Percentiles rank a stretch among this genome's conserved stretches.
Conservation (phyloP, 2,113 vertebrate genomes). For the Pseudopodoces humilis region DNA sequence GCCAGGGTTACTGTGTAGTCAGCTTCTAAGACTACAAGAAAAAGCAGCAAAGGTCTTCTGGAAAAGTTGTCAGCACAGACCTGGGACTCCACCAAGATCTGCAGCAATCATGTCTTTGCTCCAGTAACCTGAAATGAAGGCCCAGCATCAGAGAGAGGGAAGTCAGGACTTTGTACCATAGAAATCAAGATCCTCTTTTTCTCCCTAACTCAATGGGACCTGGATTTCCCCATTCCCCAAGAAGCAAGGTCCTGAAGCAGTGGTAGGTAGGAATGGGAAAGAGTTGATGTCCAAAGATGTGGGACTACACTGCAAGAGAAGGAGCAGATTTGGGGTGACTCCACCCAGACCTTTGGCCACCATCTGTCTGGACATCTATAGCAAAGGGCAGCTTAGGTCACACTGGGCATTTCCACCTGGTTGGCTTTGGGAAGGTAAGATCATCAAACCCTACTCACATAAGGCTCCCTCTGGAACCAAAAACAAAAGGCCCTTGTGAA, state of each 20-base stretch:
- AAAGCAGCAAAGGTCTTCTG: not conserved
- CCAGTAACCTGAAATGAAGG: not conserved
- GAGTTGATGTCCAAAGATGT: not conserved
- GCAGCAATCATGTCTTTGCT: not conserved
- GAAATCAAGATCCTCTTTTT: not conserved
- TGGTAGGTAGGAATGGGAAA: not conserved
- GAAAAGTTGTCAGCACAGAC: not conserved
- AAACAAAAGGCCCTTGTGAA: not conserved
- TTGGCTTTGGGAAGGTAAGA: not conserved
- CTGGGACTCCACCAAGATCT: not conserved
- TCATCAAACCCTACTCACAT: not conserved
- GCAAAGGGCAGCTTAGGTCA: not conserved
- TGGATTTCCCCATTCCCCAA: not conserved
- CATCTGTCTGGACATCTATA: not conserved
- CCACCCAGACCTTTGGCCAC: not conserved
- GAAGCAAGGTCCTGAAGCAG: not conserved
- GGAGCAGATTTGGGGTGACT: not conserved
- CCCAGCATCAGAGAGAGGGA: not conserved
- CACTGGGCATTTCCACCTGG: not conserved
- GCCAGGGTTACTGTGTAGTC: not conserved
- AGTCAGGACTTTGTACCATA: not conserved
- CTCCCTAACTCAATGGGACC: rapidly evolving
- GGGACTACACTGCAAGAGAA: not conserved
- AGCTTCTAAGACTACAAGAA: not conserved
- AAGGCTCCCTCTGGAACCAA: not conserved